Evolutionary conservation across 2,888 invertebrate genomes (phyloP), one percentile per base, ranked within the genome.

Genomic region (Cepaea hortensis): DNA sequence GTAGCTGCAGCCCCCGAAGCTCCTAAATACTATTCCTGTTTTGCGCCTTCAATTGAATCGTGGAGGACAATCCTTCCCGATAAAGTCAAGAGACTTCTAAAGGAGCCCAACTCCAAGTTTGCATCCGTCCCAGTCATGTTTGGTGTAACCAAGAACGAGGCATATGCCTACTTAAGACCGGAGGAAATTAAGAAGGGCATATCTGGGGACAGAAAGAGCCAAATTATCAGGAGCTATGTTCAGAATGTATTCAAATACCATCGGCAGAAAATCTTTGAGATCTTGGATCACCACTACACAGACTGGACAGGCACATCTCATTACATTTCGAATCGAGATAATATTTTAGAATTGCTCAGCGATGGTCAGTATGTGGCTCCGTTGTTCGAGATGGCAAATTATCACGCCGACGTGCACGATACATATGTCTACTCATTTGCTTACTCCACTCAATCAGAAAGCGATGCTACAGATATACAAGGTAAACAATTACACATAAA

Each of bases 231-330:
- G 91, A 97, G 97, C 70, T 94, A 93, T 87, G 98, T 99, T 85
- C 96, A 98, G 88, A 98, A 99, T 95, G 97, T 98, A 65, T 99
- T 98, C 95, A 97, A 86, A 13, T 98, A 97, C 95, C 98, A 98
- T 94, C 96, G 98, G 88, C 97, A 97, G 35, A 98, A 98, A 95
- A 98, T 98, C 91, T 96, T 98, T 90, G 98, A 98, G n/a, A 98
- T 98, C 75, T 97, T 98, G 90, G 97, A 97, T 91, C 98, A 98
- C 95, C 98, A 98, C 94, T 99, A 99, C 94, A 98, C 98, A 6
- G 98, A 98, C 94, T 98, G 98, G 98, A 94, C 94, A 65, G 92
- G 93, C 87, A 93, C 93, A 15, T 87, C 93, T 87, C 96, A 97
- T 88, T 96, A 97, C 92, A 97, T 97, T 93, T 97, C 97, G 3